A percentile compares a stretch with the other conserved stretches of the same genome.
These are phyloP conservation scores for Andrena minutula DNA, from an alignment of 2,888 invertebrate genomes.

Conservation along the genomic window DNA sequence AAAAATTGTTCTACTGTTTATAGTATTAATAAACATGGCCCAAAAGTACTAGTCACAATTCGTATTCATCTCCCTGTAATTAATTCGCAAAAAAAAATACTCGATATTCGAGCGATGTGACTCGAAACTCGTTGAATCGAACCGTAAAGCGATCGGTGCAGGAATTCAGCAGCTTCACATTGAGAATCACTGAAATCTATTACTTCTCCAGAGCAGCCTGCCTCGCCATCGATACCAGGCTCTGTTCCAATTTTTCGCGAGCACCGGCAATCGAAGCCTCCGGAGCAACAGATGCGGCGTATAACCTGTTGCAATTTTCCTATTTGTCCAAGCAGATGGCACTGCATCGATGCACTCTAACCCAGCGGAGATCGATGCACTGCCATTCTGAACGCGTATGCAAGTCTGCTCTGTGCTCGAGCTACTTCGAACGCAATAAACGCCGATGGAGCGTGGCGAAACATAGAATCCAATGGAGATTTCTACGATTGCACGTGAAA, in stretches of 20 bases:
- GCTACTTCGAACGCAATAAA: slow-evolving; percentile 2
- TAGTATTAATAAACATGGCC: too few relatives aligned
- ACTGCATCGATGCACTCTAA: neutral
- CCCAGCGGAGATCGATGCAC: neutral
- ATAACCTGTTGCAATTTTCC: slow-evolving; percentile 58
- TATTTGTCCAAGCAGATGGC: slow-evolving; percentile 1
- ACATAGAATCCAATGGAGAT: neutral
- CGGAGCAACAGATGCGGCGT: slow-evolving; percentile 53
- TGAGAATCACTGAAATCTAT: neutral
- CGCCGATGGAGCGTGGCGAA: neutral
- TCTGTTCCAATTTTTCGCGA: slow-evolving; percentile 8
- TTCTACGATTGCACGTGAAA: neutral
- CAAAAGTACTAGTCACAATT: too few relatives aligned
- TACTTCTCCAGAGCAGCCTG: neutral
- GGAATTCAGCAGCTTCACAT: neutral
- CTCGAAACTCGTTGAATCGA: neutral
- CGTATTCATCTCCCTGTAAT: too few relatives aligned
- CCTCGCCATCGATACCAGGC: neutral
- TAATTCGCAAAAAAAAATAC: too few relatives aligned
- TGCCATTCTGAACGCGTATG: neutral
- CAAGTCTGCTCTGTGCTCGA: neutral
- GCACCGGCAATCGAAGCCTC: slow-evolving; percentile 4
- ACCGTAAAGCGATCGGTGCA: neutral
- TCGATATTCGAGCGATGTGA: too few relatives aligned
- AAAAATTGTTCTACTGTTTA: too few relatives aligned